These are phyloP conservation scores for Pteronura brasiliensis DNA, from an alignment of 2,113 vertebrate genomes.

Conservation along the genomic window DNA sequence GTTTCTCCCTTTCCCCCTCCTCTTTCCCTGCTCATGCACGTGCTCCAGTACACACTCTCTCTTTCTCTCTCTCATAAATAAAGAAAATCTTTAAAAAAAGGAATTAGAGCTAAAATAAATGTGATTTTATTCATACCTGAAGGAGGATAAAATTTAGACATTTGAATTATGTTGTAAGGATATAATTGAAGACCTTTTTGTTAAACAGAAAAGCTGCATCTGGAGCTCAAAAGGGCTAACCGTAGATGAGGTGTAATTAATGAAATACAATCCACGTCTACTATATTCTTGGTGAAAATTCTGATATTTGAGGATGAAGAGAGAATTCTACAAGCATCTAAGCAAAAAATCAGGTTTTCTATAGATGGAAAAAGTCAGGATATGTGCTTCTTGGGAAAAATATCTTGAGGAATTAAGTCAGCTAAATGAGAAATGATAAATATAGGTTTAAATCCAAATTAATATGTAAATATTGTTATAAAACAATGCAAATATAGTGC, in stretches of 20 bases:
- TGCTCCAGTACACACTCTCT: background rate
- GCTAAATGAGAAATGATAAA: background rate
- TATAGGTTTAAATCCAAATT: background rate
- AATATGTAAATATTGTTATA: background rate
- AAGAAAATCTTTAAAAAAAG: background rate
- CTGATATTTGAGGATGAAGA: background rate
- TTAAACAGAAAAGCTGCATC: background rate
- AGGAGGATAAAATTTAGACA: background rate
- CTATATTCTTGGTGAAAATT: background rate
- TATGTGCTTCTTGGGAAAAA: background rate
- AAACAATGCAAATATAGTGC: conserved; percentile 21
- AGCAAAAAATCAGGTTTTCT: background rate
- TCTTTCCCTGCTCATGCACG: background rate
- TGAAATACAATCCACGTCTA: background rate
- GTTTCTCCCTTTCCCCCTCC: background rate
- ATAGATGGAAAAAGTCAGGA: background rate
- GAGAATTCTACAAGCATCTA: background rate
- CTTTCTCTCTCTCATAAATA: background rate
- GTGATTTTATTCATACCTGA: background rate
- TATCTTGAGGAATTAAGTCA: background rate
- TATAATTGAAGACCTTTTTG: background rate
- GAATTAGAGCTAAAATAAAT: background rate
- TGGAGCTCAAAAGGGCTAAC: background rate
- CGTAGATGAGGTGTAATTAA: background rate
- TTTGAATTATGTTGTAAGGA: background rate